Conservation (phyloP, 2,888 invertebrate species). For the Drosophila paracracens region DNA sequence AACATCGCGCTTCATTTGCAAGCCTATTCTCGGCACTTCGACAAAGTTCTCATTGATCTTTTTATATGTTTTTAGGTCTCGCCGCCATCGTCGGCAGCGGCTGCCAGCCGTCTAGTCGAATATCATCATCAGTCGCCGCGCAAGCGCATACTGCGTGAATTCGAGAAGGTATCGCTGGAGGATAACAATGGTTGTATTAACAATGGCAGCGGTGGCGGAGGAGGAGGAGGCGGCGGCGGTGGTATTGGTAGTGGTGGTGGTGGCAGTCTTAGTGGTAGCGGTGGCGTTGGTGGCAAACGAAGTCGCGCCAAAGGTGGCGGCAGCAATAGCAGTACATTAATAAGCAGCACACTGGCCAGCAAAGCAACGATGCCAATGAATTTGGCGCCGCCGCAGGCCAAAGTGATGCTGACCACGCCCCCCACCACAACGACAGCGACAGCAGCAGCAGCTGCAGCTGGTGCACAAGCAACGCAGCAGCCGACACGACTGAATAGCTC, state of each 20-base stretch:
- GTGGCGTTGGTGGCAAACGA: slow-evolving; percentile 86
- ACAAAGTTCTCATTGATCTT: not conserved
- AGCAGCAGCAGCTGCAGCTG: slow-evolving; percentile 39
- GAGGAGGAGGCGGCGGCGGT: slow-evolving; percentile 70
- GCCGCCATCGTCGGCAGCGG: slow-evolving; percentile 77
- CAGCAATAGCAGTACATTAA: slow-evolving; percentile 24
- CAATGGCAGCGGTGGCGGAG: slow-evolving; percentile 86
- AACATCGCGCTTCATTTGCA: not conserved
- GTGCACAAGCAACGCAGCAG: slow-evolving; percentile 43
- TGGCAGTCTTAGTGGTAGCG: slow-evolving; percentile 38
- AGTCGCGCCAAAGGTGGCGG: slow-evolving; percentile 85
- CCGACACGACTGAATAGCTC: slow-evolving; percentile 88
- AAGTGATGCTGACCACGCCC: slow-evolving; percentile 38
- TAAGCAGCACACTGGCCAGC: slow-evolving; percentile 30
- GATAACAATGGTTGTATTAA: slow-evolving; percentile 85
- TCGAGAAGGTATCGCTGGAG: slow-evolving; percentile 89
- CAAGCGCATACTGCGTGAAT: slow-evolving; percentile 92
- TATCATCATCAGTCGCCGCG: slow-evolving; percentile 88
- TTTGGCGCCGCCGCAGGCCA: slow-evolving; percentile 67
- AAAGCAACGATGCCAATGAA: slow-evolving; percentile 65
- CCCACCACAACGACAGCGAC: slow-evolving; percentile 37
- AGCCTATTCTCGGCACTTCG: not conserved
- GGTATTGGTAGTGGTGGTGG: slow-evolving; percentile 75
- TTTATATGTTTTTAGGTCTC: slow-evolving; percentile 64
- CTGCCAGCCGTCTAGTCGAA: slow-evolving; percentile 83